Evolutionary conservation across 2,888 invertebrate species (phyloP), one percentile per base, ranked within the genome.

Genomic region (Germaria angustata): DNA sequence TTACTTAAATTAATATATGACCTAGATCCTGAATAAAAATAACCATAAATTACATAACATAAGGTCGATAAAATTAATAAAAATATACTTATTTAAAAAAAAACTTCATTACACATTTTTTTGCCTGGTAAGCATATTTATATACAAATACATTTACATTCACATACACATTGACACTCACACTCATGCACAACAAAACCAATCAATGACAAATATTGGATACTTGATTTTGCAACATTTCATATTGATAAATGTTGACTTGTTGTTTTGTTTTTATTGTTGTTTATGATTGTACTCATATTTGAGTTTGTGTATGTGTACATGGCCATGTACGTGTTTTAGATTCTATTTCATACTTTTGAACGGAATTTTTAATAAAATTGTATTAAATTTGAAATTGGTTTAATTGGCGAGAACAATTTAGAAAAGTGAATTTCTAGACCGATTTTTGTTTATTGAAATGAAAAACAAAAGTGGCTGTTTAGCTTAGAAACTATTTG

Each of bases 181-280:
- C n/a, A n/a, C n/a, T n/a, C n/a, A n/a, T n/a, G n/a, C 28, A 28
- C 17, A 61, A 28, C 9, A n/a, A 44, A 57, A 66, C 11, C 55
- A 9, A n/a, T 15, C 36, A 57, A n/a, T 57, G 66, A 59, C 13
- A 76, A 76, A 76, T 36, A 66, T 65, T 66, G 34, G 49, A 76
- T 65, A 46, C 57, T 76, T 61, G 72, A 72, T 72, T 61, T 61
- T 72, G 39, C 39, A 61, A 61, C 41, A 72, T 61, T 61, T 72
- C 39, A 59, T 61, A 72, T 61, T 72, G 61, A 72, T 72, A 36
- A 61, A 39, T 72, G 61, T 61, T 72, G 49, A 51, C n/a, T 51
- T 41, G 22, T 72, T 72, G 24, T 72, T 71, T 46, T 46, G 28
- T 28, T 28, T 28, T 28, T 28, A 3, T 28, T 28, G n/a, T 28